Evolutionary conservation across 1,140 invertebrate species (phyloP), one percentile per base, ranked within the genome.

Genomic region (Chionoecetes opilio): DNA sequence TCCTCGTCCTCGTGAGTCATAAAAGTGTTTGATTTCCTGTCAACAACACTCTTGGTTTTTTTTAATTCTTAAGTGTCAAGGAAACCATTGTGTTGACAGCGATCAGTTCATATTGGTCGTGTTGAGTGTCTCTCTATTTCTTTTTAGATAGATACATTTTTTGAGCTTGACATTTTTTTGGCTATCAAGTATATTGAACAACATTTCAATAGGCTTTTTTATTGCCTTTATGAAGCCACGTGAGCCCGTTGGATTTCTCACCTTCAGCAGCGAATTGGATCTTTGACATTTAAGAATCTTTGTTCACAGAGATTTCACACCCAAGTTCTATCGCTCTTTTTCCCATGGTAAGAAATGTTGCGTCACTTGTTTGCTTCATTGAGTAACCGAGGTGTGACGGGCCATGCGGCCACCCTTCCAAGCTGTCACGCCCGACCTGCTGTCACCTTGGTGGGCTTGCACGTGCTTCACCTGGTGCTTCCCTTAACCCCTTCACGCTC

Each of bases 401-500:
- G 63, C 6, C 63, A 17, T n/a, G 63, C 63, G 63, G 63, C 21
- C 63, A 75, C 63, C 63, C n/a, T 75, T 75, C 21, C 26, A 26
- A 75, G 63, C 63, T 75, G 63, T 75, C 63, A 75, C 26, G 63
- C n/a, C n/a, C 63, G n/a, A 75, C 63, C 63, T 75, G 63, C 63
- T 75, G 63, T 75, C 21, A 75, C 63, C 63, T 75, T 75, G 26
- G 37, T 87, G 14, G 32, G 37, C 85, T 37, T 87, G 14, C 3
- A 87, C 85, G 21, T 34, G 37, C 37, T 32, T 38, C 32, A 37
- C 32, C 85, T 37, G 34, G 37, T 11, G 37, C 85, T 17, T 29
- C 46, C 21, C 46, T 17, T n/a, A n/a, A n/a, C n/a, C n/a, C n/a
- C n/a, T n/a, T n/a, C n/a, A n/a, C n/a, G n/a, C n/a, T n/a, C n/a